phyloP scores from a whole-genome alignment of 2,113 vertebrate genomes.

The Phalacrocorax brasilianus region DNA sequence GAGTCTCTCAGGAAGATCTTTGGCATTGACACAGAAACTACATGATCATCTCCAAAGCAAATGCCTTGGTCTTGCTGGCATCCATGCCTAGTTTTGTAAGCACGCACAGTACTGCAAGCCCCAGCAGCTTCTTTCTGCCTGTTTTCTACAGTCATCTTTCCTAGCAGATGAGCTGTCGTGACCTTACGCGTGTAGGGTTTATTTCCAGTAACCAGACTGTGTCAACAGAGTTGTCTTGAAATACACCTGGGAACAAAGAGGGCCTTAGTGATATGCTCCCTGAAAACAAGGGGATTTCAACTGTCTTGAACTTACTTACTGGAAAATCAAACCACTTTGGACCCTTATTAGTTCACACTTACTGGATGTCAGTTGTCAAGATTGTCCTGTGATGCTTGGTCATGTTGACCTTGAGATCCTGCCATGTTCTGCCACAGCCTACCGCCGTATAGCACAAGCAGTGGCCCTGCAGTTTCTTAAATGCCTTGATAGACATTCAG shows the following conservation, averaged over 20 bases:
- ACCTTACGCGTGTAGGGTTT: not conserved
- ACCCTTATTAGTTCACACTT: not conserved
- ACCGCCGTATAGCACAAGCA: not conserved
- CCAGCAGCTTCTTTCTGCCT: not conserved
- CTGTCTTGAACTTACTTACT: not conserved
- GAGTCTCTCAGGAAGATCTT: not conserved
- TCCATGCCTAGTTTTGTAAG: not conserved
- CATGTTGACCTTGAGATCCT: not conserved
- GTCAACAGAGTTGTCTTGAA: not conserved
- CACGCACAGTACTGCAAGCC: not conserved
- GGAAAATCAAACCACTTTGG: not conserved
- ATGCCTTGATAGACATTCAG: not conserved
- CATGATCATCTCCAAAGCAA: not conserved
- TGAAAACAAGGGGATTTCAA: not conserved
- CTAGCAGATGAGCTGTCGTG: not conserved
- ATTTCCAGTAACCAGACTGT: not conserved
- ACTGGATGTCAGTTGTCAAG: not conserved
- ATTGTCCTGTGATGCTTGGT: not conserved
- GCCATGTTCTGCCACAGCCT: not conserved
- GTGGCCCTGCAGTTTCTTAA: not conserved
- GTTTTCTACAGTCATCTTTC: not conserved
- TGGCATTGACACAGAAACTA: not conserved
- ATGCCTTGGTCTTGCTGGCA: not conserved
- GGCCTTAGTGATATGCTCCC: not conserved
- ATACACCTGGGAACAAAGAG: not conserved